phyloP scores from a whole-genome alignment of 2,888 invertebrate genomes.

The Morpho deidamia region DNA sequence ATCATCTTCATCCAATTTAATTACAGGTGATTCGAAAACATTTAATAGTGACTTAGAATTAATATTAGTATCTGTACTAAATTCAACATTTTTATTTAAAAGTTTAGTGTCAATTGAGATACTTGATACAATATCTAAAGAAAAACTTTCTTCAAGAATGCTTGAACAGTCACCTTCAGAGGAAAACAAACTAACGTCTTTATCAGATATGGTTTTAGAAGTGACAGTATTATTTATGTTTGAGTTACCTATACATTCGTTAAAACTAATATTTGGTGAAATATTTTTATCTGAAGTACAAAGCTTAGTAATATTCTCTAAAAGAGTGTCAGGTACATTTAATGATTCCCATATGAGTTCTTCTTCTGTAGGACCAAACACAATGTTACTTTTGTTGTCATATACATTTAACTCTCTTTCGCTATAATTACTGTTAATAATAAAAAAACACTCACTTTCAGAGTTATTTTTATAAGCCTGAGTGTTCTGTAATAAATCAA shows the following conservation, averaged over 20 bases:
- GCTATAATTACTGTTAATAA: not conserved
- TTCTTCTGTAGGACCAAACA: conserved; percentile 29
- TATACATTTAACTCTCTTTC: not conserved
- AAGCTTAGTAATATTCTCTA: conserved; percentile 48
- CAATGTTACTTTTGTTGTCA: not conserved
- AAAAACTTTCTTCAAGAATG: conserved; percentile 79
- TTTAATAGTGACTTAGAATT: conserved; percentile 49
- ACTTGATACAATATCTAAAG: conserved; percentile 69
- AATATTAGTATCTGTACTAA: conserved; percentile 28
- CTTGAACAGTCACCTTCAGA: conserved; percentile 72
- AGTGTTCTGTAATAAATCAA: too few species aligned
- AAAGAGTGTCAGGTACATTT: conserved; percentile 48
- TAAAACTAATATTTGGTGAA: conserved; percentile 61
- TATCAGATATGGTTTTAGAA: conserved; percentile 36
- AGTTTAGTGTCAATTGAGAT: conserved; percentile 59
- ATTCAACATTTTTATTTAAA: conserved; percentile 22
- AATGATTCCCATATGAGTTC: conserved; percentile 61
- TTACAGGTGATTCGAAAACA: conserved; percentile 47
- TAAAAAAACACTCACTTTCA: too few species aligned
- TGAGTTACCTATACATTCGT: conserved; percentile 33
- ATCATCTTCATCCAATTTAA: conserved; percentile 49
- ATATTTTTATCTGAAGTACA: conserved; percentile 41
- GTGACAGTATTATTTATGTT: conserved; percentile 24
- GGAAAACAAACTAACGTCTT: conserved; percentile 64
- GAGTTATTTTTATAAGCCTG: too few species aligned